phyloP scores from a whole-genome alignment of 2,888 invertebrate genomes.

The Amitus sp. region DNA sequence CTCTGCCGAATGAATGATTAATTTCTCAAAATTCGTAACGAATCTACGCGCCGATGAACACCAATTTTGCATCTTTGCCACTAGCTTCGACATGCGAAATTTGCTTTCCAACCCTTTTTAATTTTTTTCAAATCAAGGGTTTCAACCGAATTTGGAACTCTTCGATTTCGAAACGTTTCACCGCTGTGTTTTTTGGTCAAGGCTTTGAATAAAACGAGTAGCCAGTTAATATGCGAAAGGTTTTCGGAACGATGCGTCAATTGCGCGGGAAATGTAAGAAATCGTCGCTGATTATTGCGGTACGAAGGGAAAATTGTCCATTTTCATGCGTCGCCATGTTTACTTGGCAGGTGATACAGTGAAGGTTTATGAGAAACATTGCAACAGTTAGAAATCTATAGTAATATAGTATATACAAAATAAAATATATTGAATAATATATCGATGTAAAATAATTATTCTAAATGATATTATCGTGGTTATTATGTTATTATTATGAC shows the following conservation, averaged over 20 bases:
- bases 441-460: slow-evolving; percentile 63
- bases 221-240: background rate
- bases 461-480: slow-evolving; percentile 58
- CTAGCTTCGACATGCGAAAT: background rate
- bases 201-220: background rate
- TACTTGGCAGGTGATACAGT: slow-evolving; percentile 56
- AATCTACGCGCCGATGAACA: slow-evolving; percentile 1
- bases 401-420: slow-evolving; percentile 63
- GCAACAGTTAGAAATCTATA: slow-evolving; percentile 60
- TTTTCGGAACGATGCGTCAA: background rate
- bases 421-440: slow-evolving; percentile 64
- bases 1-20: slow-evolving; percentile 7
- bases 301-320: slow-evolving; percentile 33
- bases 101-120: background rate
- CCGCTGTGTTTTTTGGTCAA: background rate
- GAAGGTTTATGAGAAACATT: slow-evolving; percentile 53
- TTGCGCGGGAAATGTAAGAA: slow-evolving; percentile 17
- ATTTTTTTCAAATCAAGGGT: background rate
- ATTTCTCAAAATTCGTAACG: background rate
- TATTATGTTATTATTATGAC: slow-evolving; percentile 41
- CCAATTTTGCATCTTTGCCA: slow-evolving; percentile 1
- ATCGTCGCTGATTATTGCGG: slow-evolving; percentile 21
- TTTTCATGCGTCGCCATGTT: slow-evolving; percentile 53
- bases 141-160: background rate
- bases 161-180: background rate